Evolutionary conservation across 2,888 invertebrate species (phyloP).

Genomic region (Agrotis exclamationis): DNA sequence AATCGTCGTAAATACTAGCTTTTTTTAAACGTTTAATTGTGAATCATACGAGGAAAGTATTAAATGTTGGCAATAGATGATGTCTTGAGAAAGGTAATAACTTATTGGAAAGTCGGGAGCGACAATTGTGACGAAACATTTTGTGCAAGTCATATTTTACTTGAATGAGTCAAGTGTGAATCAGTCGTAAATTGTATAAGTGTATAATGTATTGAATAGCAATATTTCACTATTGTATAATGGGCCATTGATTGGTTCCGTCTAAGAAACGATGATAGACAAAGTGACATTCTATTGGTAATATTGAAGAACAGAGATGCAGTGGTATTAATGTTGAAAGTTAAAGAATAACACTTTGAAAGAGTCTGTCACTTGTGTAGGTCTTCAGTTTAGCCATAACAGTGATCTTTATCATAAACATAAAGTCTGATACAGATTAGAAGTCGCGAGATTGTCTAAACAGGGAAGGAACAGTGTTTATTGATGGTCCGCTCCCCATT

Average conservation of each 20-base stretch:
- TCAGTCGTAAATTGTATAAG: constrained; percentile 20
- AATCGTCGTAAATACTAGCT: constrained; percentile 54
- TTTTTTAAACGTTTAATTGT: constrained; percentile 40
- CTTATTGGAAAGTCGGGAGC: constrained; percentile 39
- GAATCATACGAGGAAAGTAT: constrained; percentile 61
- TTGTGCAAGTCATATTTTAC: constrained; percentile 21
- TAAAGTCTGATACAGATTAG: no score
- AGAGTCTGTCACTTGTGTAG: no score
- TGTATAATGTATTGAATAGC: background rate
- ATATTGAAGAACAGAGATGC: no score
- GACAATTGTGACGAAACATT: constrained; percentile 25
- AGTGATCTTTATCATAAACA: no score
- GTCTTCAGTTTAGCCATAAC: no score
- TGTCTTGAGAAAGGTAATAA: constrained; percentile 20
- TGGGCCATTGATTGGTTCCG: background rate
- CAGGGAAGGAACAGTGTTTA: no score
- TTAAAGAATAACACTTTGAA: no score
- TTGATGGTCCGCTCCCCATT: no score
- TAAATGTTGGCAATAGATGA: constrained; percentile 13
- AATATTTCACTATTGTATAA: constrained; percentile 20
- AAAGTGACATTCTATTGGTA: no score
- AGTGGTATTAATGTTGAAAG: no score
- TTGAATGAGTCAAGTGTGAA: constrained; percentile 11
- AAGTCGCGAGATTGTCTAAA: no score
- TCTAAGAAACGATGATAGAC: no score